Conservation (phyloP, 2,113 vertebrate species). For the Oophaga pumilio region DNA sequence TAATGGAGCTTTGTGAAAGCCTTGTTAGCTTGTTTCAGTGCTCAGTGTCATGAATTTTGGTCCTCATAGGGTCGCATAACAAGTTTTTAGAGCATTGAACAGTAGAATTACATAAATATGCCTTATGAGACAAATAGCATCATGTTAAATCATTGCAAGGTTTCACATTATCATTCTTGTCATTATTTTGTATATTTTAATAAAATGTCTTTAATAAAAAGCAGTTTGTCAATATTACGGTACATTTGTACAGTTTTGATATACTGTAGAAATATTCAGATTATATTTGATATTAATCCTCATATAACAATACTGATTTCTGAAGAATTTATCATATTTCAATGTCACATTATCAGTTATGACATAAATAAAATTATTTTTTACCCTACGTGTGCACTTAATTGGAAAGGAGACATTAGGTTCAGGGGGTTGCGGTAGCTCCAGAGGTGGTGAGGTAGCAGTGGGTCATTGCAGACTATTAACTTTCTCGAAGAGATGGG, state of each 20-base stretch:
- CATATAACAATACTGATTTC: too few species aligned
- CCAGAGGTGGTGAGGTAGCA: too few species aligned
- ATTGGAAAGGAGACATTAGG: neutral
- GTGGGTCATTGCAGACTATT: too few species aligned
- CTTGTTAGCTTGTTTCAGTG: neutral
- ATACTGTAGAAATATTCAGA: neutral
- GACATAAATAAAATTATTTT: neutral
- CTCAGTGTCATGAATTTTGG: conserved; percentile 28
- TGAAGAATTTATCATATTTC: neutral
- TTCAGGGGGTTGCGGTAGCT: too few species aligned
- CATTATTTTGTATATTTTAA: conserved; percentile 38
- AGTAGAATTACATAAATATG: conserved; percentile 15
- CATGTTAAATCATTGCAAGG: neutral
- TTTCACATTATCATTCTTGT: conserved; percentile 9
- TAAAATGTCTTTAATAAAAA: conserved; percentile 39
- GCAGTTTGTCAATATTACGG: neutral
- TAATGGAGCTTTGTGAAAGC: neutral
- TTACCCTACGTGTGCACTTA: neutral
- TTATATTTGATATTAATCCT: neutral
- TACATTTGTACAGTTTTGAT: conserved; percentile 4
- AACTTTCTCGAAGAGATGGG: too few species aligned
- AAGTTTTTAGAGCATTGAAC: neutral
- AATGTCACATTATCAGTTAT: neutral
- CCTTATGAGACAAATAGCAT: neutral
- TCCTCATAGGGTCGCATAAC: conserved; percentile 45